Percentiles rank a stretch among this genome's conserved stretches.
Conservation (phyloP, 2,113 vertebrate species). For the Myotis lucifugus region DNA sequence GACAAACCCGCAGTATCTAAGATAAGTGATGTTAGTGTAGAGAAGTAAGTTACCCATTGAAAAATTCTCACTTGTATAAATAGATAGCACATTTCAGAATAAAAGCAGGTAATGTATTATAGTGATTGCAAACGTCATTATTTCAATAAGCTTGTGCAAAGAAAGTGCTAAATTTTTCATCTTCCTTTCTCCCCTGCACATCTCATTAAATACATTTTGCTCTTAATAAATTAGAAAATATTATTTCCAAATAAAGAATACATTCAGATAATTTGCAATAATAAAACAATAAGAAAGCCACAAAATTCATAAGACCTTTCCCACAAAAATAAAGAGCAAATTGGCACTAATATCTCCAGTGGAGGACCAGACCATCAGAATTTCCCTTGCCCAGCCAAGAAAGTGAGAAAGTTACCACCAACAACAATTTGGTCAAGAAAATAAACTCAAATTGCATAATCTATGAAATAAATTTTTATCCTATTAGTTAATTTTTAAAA, state of each 20-base stretch:
- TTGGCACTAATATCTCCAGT: not conserved
- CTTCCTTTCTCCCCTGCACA: not conserved
- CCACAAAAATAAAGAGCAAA: not conserved
- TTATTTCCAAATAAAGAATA: not conserved
- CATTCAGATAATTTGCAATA: not conserved
- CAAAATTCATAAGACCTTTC: not conserved
- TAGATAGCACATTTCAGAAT: not conserved
- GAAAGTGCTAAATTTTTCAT: not conserved
- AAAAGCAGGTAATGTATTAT: not conserved
- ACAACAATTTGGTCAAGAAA: not conserved
- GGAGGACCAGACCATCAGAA: not conserved
- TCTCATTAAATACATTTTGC: not conserved
- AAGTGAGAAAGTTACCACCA: slow-evolving; percentile 19
- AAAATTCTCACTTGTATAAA: slow-evolving; percentile 30
- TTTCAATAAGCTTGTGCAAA: not conserved
- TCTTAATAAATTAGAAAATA: slow-evolving; percentile 9
- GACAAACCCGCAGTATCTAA: not conserved
- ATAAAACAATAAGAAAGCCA: not conserved
- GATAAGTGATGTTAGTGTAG: not conserved
- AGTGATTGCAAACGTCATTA: not conserved
- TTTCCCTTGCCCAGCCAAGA: not conserved
- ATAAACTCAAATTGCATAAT: not conserved
- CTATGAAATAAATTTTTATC: not conserved
- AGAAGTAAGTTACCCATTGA: not conserved
- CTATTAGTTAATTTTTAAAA: not conserved